Evolutionary conservation across 2,888 invertebrate species (phyloP).

Genomic region (Drymonia ruficornis): DNA sequence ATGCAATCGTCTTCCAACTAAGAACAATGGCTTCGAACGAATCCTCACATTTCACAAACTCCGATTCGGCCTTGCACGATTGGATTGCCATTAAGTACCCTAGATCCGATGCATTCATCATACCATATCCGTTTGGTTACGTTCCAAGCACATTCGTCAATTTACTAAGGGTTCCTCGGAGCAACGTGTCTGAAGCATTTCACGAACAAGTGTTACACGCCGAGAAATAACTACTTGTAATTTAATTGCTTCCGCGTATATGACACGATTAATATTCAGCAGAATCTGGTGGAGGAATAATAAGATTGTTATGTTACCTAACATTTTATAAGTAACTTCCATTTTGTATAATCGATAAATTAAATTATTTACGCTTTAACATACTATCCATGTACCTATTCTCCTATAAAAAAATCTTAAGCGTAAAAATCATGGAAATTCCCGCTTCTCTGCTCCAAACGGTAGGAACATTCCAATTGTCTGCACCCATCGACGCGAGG

Average conservation of each 20-base stretch:
- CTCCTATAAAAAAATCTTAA: not conserved
- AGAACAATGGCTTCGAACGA: not conserved
- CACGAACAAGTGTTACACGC: slow-evolving; percentile 36
- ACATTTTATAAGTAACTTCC: no score
- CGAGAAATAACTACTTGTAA: slow-evolving; percentile 34
- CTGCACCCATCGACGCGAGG: slow-evolving; percentile 46
- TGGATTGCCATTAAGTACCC: slow-evolving; percentile 33
- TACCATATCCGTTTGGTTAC: slow-evolving; percentile 50
- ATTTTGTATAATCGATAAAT: no score
- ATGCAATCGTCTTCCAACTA: not conserved
- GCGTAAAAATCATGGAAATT: slow-evolving; percentile 25
- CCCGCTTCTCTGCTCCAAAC: slow-evolving; percentile 27
- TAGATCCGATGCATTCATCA: slow-evolving; percentile 30
- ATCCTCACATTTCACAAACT: not conserved
- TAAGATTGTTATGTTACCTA: no score
- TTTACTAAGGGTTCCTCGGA: slow-evolving; percentile 40
- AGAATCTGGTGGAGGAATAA: no score
- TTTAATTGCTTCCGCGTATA: slow-evolving; percentile 42
- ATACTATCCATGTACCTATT: no score
- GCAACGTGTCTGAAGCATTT: slow-evolving; percentile 33
- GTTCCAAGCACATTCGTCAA: slow-evolving; percentile 58
- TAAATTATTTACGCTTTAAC: no score
- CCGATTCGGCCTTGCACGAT: slow-evolving; percentile 14
- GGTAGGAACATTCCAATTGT: slow-evolving; percentile 47
- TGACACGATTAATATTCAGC: no score